Evolutionary conservation across 2,797 vertebrate genomes (phyloP).

Genomic region (Podargus strigoides): DNA sequence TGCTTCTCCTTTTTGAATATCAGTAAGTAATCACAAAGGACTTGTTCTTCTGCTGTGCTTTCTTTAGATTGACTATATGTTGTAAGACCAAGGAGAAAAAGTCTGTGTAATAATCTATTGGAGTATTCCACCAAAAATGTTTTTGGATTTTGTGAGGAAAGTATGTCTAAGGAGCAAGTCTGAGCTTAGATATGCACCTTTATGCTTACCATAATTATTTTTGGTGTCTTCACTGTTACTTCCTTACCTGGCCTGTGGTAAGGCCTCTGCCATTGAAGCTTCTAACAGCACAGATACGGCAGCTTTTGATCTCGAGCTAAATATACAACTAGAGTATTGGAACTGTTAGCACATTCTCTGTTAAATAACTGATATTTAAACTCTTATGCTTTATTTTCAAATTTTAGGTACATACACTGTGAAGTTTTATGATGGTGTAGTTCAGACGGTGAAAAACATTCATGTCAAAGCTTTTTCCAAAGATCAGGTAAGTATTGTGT

Average conservation of each 20-base stretch:
- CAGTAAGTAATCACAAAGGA: not conserved
- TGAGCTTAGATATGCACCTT: not conserved
- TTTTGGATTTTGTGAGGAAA: not conserved
- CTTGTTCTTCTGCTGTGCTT: not conserved
- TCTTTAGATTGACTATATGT: not conserved
- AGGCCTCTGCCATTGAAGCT: not conserved
- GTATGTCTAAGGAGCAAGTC: not conserved
- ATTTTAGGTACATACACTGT: constrained; percentile 92
- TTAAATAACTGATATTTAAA: not conserved
- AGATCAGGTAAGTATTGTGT: constrained; percentile 79
- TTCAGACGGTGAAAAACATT: constrained; percentile 94
- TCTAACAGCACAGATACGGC: not conserved
- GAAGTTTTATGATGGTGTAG: constrained; percentile 94
- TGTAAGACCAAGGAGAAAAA: not conserved
- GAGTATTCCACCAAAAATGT: not conserved
- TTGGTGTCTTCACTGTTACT: not conserved
- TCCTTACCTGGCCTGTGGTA: not conserved
- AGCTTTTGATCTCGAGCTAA: not conserved
- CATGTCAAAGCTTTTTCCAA: constrained; percentile 93
- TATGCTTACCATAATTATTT: not conserved
- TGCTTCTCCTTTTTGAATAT: not conserved
- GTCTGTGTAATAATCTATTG: not conserved
- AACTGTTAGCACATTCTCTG: not conserved
- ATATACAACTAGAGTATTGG: not conserved
- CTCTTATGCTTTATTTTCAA: constrained; percentile 42